Evolutionary conservation across 2,888 invertebrate species (phyloP).

Genomic region (Lasius fuliginosus): DNA sequence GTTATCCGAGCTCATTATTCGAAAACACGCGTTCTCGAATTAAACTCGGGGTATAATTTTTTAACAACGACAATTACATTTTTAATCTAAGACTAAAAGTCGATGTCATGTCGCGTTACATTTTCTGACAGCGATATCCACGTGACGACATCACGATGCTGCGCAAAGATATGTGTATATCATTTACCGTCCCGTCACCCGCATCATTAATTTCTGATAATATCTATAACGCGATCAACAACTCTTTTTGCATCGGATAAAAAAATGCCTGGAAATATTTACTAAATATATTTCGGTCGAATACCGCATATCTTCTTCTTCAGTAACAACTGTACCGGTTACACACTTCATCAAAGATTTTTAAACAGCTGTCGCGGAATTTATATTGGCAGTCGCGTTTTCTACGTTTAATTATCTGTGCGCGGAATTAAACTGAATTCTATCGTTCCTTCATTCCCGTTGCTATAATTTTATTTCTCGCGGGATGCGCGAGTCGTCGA

Average conservation of each 20-base stretch:
- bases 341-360: neutral
- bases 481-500: neutral
- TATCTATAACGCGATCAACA: slow-evolving; percentile 24
- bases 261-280: slow-evolving; percentile 24
- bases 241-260: neutral
- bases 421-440: slow-evolving; percentile 15
- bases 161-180: slow-evolving; percentile 15
- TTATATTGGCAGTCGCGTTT: neutral
- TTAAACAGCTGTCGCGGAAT: slow-evolving; percentile 10
- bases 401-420: slow-evolving; percentile 9
- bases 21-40: neutral
- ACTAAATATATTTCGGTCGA: neutral
- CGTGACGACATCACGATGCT: slow-evolving; percentile 34
- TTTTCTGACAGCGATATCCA: slow-evolving; percentile 29
- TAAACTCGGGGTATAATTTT: neutral
- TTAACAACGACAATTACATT: slow-evolving; percentile 31
- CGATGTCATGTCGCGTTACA: slow-evolving; percentile 32
- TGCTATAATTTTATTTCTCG: slow-evolving; percentile 16
- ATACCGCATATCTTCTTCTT: neutral
- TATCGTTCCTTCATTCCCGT: neutral
- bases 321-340: neutral
- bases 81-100: slow-evolving; percentile 19
- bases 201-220: slow-evolving; percentile 54
- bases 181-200: slow-evolving; percentile 12
- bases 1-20: slow-evolving; percentile 16